phyloP scores from a whole-genome alignment of 2,113 vertebrate genomes.

The Geothlypis trichas region DNA sequence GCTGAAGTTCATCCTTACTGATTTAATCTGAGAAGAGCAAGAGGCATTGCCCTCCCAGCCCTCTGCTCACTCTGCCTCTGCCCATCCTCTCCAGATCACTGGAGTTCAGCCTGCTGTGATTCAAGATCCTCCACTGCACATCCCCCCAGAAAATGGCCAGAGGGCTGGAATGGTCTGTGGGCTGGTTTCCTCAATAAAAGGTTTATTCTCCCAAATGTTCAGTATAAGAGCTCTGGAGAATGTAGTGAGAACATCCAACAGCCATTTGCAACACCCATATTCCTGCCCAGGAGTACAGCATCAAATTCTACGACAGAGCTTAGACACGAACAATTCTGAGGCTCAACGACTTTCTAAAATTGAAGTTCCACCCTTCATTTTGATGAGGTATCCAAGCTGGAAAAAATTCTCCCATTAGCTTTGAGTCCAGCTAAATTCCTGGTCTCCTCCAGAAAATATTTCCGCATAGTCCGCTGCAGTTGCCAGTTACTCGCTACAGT shows the following conservation, averaged over 20 bases:
- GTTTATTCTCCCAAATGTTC: background rate
- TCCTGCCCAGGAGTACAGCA: background rate
- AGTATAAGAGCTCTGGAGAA: background rate
- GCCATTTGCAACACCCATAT: background rate
- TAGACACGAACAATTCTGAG: background rate
- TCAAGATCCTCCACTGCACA: background rate
- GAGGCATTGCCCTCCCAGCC: background rate
- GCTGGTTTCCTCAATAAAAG: background rate
- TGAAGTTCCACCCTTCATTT: background rate
- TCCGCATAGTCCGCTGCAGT: background rate
- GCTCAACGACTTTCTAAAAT: background rate
- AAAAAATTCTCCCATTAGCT: background rate
- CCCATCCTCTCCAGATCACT: background rate
- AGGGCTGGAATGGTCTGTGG: background rate
- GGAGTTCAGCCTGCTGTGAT: background rate
- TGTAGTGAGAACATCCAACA: background rate
- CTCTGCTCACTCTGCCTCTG: background rate
- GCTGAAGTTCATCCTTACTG: background rate
- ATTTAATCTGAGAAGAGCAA: background rate
- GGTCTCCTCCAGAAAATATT: background rate
- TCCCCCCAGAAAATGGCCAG: background rate
- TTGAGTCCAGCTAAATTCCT: conserved; percentile 5
- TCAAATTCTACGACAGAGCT: background rate
- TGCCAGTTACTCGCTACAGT: background rate
- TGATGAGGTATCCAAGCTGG: background rate